Evolutionary conservation across 2,113 vertebrate species (phyloP).

Genomic region (Colinus virginianus): DNA sequence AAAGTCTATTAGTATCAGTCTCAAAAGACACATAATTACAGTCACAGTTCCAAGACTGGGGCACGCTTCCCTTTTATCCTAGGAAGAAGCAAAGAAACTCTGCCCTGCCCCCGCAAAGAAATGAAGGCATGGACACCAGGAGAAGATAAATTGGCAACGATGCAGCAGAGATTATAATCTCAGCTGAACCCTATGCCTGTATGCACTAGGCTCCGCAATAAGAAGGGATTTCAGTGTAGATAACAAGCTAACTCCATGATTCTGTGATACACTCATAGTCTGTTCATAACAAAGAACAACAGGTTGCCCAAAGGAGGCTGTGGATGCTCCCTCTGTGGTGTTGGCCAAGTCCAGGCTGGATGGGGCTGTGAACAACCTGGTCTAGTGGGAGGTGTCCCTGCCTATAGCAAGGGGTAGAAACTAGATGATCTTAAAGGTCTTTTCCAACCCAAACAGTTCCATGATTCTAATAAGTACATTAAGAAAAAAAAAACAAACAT

Average conservation of each 20-base stretch:
- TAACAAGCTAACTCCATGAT: neutral
- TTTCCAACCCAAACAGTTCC: too few species aligned
- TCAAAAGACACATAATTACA: neutral
- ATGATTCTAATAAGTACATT: neutral
- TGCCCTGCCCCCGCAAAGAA: neutral
- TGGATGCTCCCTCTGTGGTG: too few species aligned
- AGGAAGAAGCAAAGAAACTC: neutral
- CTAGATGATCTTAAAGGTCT: too few species aligned
- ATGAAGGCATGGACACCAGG: neutral
- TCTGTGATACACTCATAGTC: neutral
- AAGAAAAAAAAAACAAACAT: neutral
- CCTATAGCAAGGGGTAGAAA: too few species aligned
- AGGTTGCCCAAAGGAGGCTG: too few species aligned
- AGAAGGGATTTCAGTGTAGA: neutral
- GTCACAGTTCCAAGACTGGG: neutral
- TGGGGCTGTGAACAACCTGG: too few species aligned
- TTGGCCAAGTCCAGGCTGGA: too few species aligned
- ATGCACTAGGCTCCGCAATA: neutral
- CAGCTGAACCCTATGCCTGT: neutral
- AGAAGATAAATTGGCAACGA: neutral
- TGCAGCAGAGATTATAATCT: neutral
- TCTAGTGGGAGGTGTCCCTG: too few species aligned
- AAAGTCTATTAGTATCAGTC: neutral
- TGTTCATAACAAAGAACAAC: neutral
- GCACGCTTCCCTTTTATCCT: neutral